Evolutionary conservation across 1,140 invertebrate species (phyloP).

Genomic region (Cecropterus lyciades): DNA sequence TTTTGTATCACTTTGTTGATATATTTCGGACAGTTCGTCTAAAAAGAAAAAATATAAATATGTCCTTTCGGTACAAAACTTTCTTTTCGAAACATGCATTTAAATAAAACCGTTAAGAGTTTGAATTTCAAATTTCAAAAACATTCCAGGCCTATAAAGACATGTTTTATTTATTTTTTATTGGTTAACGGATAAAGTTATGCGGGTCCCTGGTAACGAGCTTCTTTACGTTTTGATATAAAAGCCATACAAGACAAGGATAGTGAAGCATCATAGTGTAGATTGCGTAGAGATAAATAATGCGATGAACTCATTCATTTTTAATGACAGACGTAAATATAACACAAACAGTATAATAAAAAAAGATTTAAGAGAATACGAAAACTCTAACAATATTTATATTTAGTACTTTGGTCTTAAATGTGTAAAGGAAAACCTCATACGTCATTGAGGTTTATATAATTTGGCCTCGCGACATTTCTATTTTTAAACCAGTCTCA

Average conservation of each 20-base stretch:
- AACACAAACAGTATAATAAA: no score
- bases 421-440: no score
- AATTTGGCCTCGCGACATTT: not conserved
- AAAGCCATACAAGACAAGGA: conserved; percentile 16
- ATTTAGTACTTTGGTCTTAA: no score
- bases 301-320: not conserved
- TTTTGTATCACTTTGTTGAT: conserved; percentile 55
- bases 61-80: conserved; percentile 66
- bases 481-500: not conserved
- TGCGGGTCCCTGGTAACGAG: conserved; percentile 14
- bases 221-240: conserved; percentile 14
- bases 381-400: no score
- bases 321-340: no score
- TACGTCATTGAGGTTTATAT: not conserved
- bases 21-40: conserved; percentile 59
- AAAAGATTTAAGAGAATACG: no score
- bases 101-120: conserved; percentile 46
- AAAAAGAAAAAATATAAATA: conserved; percentile 39
- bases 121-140: conserved; percentile 22
- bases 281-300: conserved; percentile 10
- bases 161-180: no score
- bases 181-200: not conserved
- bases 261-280: not conserved
- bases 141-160: no score
- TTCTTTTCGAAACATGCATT: conserved; percentile 52